Evolutionary conservation across 1,140 invertebrate species (phyloP).

Genomic region (Hycleus phaleratus): DNA sequence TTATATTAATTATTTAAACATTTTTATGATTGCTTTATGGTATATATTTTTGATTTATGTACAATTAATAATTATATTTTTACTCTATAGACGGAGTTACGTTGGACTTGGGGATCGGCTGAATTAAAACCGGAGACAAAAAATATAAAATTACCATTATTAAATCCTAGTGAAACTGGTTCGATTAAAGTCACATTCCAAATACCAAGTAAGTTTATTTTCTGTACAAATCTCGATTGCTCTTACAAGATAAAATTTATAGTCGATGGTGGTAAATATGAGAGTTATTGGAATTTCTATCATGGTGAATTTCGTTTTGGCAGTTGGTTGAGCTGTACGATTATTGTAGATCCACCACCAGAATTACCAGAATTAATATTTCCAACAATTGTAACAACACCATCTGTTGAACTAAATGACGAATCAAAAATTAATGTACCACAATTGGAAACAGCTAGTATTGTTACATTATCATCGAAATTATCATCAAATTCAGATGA

Average conservation of each 20-base stretch:
- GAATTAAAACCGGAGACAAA: conserved; percentile 27
- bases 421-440: no score
- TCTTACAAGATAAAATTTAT: conserved; percentile 8
- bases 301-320: conserved; percentile 37
- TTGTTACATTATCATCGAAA: no score
- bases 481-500: no score
- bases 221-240: neutral
- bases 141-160: conserved; percentile 23
- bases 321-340: conserved; percentile 33
- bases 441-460: no score
- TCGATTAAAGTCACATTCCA: conserved; percentile 30
- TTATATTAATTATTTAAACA: no score
- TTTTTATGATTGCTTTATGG: no score
- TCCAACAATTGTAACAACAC: no score
- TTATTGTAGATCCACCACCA: conserved; percentile 26
- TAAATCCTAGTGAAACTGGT: conserved; percentile 37
- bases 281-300: conserved; percentile 41
- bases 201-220: conserved; percentile 34
- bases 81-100: conserved; percentile 27
- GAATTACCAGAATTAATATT: no score
- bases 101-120: conserved; percentile 37
- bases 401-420: no score
- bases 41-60: no score
- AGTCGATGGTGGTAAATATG: conserved; percentile 37
- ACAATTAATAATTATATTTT: no score